These are phyloP conservation scores for Pristionchus maxplancki DNA, from an alignment of 2,888 invertebrate species.

Conservation along the genomic window DNA sequence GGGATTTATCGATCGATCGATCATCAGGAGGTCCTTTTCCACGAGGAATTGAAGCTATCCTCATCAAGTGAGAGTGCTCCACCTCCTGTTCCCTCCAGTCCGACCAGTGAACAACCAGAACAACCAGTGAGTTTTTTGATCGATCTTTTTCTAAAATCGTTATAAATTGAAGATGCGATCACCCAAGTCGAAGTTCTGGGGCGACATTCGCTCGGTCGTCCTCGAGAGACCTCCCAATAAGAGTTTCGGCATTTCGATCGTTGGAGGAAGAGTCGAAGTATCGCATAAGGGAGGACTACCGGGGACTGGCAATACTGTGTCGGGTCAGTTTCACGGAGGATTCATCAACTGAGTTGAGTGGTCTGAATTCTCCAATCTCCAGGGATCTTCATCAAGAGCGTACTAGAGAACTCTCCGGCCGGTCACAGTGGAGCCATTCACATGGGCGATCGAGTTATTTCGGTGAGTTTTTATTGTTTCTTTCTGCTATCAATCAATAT, in stretches of 20 bases:
- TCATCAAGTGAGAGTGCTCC: not conserved
- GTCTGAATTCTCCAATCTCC: not conserved
- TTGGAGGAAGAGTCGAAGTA: constrained; percentile 89
- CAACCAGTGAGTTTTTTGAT: constrained; percentile 13
- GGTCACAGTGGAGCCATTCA: constrained; percentile 86
- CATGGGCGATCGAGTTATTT: constrained; percentile 81
- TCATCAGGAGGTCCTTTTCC: not conserved
- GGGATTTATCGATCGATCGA: not conserved
- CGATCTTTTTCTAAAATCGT: not conserved
- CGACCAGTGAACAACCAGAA: not conserved
- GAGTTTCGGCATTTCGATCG: constrained; percentile 94
- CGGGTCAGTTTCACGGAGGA: not conserved
- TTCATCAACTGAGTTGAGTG: not conserved
- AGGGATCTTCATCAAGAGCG: constrained; percentile 78
- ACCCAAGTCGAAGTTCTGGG: constrained; percentile 83
- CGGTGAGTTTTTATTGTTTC: constrained; percentile 74
- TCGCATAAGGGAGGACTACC: constrained; percentile 79
- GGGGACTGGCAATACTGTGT: constrained; percentile 82
- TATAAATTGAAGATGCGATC: constrained; percentile 24
- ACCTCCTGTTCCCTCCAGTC: not conserved
- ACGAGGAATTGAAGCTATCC: not conserved
- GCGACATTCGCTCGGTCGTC: constrained; percentile 86
- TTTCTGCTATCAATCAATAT: not conserved
- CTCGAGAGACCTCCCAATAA: constrained; percentile 86
- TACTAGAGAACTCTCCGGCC: constrained; percentile 93